Base-by-base conservation (phyloP, 1,140 invertebrate genomes). In the Drosophila bocki region DNA sequence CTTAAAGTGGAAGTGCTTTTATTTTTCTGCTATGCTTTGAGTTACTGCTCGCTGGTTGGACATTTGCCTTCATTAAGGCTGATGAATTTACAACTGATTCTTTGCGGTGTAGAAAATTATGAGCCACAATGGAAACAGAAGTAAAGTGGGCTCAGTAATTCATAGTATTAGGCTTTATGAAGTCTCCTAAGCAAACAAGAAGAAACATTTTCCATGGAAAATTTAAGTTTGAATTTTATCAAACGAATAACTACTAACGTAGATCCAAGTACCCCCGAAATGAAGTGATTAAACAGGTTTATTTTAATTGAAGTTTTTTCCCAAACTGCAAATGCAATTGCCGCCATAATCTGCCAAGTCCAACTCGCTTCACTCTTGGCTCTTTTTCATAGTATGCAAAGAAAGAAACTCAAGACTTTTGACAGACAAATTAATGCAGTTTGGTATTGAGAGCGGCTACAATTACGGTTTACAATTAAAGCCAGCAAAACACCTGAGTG, bases 341-440 rank as follows among this genome's bases (percentile, higher is more conserved):
- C 68, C 26, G 51, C 44, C 71, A 59, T 42, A 58, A 59, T 59
- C 29, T 35, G 42, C 68, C 68, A 72, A 72, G 70, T 72, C 70
- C 70, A 72, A 72, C 32, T 51, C 32, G 45, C 17, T 17, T 48
- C 47, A 15, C 35, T 48, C 26, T 29, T 45, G 47, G 29, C 33
- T 61, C 11, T 44, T 63, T 35, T 56, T 29, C 50, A 22, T 33
- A n/a, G n/a, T n/a, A 47, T 29, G 63, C 59, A 63, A 68, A 48
- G 41, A 62, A 77, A 61, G 64, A 42, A 59, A 80, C 64, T 68
- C 22, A 75, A 78, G 56, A 78, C 48, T 68, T 83, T 80, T 84
- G 84, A 84, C 84, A 88, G 77, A 42, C 78, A 69, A 88, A 88
- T 87, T 42, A 82, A 82, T 62, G 75, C 63, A 79, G 68, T 50